Evolutionary conservation across 2,797 vertebrate genomes (phyloP).

Genomic region (Squalus acanthias): DNA sequence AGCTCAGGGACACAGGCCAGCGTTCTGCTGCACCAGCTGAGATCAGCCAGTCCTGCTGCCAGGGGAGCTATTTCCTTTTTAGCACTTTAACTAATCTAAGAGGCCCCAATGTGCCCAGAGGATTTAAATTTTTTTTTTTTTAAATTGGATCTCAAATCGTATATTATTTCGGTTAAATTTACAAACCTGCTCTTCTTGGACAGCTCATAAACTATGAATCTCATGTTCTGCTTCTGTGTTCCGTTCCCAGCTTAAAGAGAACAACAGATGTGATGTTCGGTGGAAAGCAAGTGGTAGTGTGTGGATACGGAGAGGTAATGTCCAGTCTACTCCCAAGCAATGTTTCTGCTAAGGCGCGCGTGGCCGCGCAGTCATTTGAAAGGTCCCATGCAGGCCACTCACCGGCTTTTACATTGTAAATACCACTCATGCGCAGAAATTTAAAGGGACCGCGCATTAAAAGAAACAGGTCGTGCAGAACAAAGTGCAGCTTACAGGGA

Average conservation of each 20-base stretch:
- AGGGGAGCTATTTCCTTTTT: not conserved
- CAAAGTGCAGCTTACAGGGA: too few species aligned
- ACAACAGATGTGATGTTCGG: conserved; percentile 99
- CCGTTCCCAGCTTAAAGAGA: conserved; percentile 81
- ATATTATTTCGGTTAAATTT: not conserved
- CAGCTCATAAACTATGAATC: not conserved
- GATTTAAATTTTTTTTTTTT: not conserved
- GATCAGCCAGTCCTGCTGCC: not conserved
- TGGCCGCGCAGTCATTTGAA: too few species aligned
- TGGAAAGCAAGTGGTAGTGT: conserved; percentile 95
- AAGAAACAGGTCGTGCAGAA: too few species aligned
- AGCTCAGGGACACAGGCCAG: not conserved
- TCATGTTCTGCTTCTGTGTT: not conserved
- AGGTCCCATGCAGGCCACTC: too few species aligned
- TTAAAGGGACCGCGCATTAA: too few species aligned
- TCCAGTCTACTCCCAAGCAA: not conserved
- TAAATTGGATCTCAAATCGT: not conserved
- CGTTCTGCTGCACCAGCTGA: not conserved
- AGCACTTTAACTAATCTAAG: not conserved
- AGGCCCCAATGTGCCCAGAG: not conserved
- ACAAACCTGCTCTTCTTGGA: not conserved
- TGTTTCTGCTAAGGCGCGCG: too few species aligned
- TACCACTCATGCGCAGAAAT: too few species aligned
- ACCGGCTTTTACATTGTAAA: too few species aligned
- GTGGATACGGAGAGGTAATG: conserved; percentile 94